phyloP scores from a whole-genome alignment of 2,797 vertebrate species.

The Sternotherus odoratus region DNA sequence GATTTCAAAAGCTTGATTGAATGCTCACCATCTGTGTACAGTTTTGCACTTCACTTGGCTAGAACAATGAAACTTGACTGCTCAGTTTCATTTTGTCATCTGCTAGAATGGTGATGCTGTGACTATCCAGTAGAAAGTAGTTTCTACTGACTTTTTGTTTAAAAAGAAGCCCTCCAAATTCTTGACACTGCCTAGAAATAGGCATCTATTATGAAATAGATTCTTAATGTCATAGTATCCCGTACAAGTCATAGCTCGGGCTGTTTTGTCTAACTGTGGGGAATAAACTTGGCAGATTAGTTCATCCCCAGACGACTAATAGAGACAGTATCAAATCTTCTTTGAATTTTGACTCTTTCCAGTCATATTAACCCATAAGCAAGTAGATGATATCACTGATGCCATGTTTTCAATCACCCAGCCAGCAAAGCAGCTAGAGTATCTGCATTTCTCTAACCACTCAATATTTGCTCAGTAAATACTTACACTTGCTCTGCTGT shows the following conservation, averaged over 20 bases:
- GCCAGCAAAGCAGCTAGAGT: not conserved
- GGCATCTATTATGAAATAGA: rapidly evolving
- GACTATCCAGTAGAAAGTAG: not conserved
- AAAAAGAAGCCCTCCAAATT: not conserved
- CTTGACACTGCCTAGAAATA: not conserved
- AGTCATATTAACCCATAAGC: not conserved
- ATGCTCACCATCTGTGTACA: slow-evolving; percentile 56
- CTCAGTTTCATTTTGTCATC: slow-evolving; percentile 23
- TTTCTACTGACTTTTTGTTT: not conserved
- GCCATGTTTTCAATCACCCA: not conserved
- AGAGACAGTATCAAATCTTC: not conserved
- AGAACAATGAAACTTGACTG: slow-evolving; percentile 53
- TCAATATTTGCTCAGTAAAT: not conserved
- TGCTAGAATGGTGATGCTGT: not conserved
- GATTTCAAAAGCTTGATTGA: slow-evolving; percentile 69
- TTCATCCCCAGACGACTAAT: not conserved
- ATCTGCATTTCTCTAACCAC: not conserved
- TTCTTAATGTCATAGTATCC: rapidly evolving
- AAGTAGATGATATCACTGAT: not conserved
- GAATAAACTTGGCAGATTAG: not conserved
- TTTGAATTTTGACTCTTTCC: not conserved
- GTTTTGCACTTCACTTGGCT: slow-evolving; percentile 59
- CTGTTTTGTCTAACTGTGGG: not conserved
- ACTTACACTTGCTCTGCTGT: not conserved
- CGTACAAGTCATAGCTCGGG: rapidly evolving